phyloP scores from a whole-genome alignment of 2,888 invertebrate genomes.

The Drosophila koepferae region DNA sequence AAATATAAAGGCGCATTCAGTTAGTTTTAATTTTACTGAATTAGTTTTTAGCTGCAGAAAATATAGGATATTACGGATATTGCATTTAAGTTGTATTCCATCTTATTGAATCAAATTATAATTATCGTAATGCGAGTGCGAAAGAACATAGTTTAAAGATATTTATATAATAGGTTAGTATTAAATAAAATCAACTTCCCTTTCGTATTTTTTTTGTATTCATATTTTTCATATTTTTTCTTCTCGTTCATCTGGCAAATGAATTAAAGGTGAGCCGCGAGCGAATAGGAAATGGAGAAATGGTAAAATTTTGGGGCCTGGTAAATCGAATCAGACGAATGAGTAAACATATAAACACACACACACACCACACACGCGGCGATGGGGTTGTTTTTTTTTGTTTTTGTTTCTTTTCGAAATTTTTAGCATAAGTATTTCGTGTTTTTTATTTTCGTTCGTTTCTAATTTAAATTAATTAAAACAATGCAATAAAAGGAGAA shows the following conservation, averaged over 20 bases:
- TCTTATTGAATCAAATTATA: not conserved
- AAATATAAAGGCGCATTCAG: slow-evolving; percentile 21
- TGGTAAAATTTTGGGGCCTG: slow-evolving; percentile 30
- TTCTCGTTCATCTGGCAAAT: slow-evolving; percentile 18
- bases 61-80: too few species aligned
- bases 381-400: slow-evolving; percentile 25
- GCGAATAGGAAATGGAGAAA: slow-evolving; percentile 34
- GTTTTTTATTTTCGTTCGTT: slow-evolving; percentile 9
- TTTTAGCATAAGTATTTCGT: slow-evolving; percentile 38
- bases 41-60: not conserved
- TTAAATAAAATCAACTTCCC: not conserved
- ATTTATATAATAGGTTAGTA: not conserved
- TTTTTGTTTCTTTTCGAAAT: slow-evolving; percentile 3
- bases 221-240: not conserved
- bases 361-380: not conserved
- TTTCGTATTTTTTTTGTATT: not conserved
- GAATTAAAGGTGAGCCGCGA: slow-evolving; percentile 38
- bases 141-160: too few species aligned
- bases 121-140: too few species aligned
- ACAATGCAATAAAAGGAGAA: slow-evolving; percentile 70
- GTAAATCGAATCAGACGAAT: slow-evolving; percentile 42
- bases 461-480: slow-evolving; percentile 78
- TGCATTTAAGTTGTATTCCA: not conserved
- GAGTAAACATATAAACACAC: slow-evolving; percentile 31
- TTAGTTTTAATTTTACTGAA: slow-evolving; percentile 17